phyloP scores from a whole-genome alignment of 2,113 vertebrate species.

The Periophthalmodon schlosseri region DNA sequence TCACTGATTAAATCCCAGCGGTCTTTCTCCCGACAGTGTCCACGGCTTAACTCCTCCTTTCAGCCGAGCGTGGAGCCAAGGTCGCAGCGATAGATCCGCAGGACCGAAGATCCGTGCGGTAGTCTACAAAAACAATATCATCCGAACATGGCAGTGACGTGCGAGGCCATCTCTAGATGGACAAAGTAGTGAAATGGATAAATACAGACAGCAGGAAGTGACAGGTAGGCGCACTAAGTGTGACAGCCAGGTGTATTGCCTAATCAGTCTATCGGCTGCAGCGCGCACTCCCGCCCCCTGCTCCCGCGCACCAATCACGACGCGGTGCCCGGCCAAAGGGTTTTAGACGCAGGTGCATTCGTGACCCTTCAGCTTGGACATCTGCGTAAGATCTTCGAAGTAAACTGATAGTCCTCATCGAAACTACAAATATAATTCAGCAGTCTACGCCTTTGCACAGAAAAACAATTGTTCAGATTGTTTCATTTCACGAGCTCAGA shows the following conservation, averaged over 20 bases:
- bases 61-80: slow-evolving; percentile 45
- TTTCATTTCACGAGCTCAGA: not conserved
- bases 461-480: not conserved
- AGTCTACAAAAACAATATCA: slow-evolving; percentile 44
- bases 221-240: slow-evolving; percentile 56
- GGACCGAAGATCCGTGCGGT: slow-evolving; percentile 35
- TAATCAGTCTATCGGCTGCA: slow-evolving; percentile 41
- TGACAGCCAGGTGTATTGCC: slow-evolving; percentile 50
- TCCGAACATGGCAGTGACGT: slow-evolving; percentile 44
- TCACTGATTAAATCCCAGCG: slow-evolving; percentile 20
- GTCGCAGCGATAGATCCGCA: slow-evolving; percentile 41
- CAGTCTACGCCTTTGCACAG: not conserved
- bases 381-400: not conserved
- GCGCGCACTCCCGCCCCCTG: slow-evolving; percentile 35
- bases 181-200: slow-evolving; percentile 42
- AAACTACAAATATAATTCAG: not conserved
- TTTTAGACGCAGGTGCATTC: slow-evolving; percentile 54
- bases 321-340: slow-evolving; percentile 12
- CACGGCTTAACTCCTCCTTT: slow-evolving; percentile 38
- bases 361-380: slow-evolving; percentile 33
- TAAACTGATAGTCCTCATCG: not conserved
- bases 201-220: slow-evolving; percentile 67
- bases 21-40: slow-evolving; percentile 26
- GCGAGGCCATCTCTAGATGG: slow-evolving; percentile 4
- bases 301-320: slow-evolving; percentile 19